A percentile compares a stretch with the other conserved stretches of the same genome.
Evolutionary conservation across 2,113 vertebrate species (phyloP).

Genomic region (Siniperca knerii): DNA sequence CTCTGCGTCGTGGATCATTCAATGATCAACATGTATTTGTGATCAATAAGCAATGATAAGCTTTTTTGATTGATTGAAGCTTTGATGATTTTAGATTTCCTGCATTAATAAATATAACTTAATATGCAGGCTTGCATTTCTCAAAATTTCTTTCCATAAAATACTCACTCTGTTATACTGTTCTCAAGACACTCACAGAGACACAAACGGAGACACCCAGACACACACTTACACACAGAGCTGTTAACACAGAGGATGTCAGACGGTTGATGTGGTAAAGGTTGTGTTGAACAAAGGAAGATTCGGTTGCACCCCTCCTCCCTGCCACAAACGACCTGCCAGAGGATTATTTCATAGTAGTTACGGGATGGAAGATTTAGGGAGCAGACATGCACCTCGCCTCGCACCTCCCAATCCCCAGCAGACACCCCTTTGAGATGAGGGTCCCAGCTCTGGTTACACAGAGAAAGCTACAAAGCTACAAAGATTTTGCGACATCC

Average conservation of each 20-base stretch:
- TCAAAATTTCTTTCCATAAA: neutral
- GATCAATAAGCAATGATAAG: neutral
- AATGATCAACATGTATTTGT: neutral
- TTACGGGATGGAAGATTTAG: conserved; percentile 64
- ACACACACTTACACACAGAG: conserved; percentile 35
- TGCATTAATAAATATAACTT: neutral
- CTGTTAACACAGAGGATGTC: conserved; percentile 70
- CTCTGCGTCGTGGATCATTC: neutral
- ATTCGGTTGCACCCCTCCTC: conserved; percentile 66
- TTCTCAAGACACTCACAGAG: conserved; percentile 17
- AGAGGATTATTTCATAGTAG: conserved; percentile 75
- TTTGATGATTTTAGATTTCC: neutral
- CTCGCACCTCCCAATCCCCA: conserved; percentile 45
- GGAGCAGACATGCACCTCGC: conserved; percentile 59
- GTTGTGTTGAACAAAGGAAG: conserved; percentile 73
- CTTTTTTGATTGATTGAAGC: no score
- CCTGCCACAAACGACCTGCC: conserved; percentile 58
- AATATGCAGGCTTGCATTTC: neutral
- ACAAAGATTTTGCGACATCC: conserved; percentile 28
- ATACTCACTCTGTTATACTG: neutral
- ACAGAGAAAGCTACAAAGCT: conserved; percentile 26
- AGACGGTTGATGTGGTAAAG: conserved; percentile 66
- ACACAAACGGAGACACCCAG: conserved; percentile 28
- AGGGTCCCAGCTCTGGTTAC: conserved; percentile 37
- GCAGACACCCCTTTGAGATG: conserved; percentile 41